phyloP scores from a whole-genome alignment of 1,140 invertebrate genomes.

The Pseudobourletiella spinata region DNA sequence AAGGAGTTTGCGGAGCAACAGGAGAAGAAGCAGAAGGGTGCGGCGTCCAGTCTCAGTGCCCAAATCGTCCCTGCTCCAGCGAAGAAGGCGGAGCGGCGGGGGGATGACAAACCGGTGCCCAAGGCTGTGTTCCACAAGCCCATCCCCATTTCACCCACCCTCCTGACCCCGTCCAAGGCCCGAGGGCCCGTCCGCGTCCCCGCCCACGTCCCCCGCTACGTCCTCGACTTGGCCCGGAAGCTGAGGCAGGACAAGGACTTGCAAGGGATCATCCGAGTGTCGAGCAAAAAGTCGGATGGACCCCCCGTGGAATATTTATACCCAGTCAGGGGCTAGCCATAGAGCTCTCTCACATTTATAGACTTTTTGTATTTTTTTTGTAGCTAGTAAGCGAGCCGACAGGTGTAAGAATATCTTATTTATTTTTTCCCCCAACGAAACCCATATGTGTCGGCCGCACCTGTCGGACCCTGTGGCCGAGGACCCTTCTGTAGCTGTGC shows the following conservation, averaged over 20 bases:
- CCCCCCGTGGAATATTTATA: constrained; percentile 32
- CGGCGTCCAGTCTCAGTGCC: background rate
- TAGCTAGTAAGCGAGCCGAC: too few relatives aligned
- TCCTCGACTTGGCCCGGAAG: constrained; percentile 32
- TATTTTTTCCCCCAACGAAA: too few relatives aligned
- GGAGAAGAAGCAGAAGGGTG: constrained; percentile 6
- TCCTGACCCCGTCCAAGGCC: constrained; percentile 12
- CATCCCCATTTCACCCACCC: constrained; percentile 26
- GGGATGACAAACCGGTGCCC: background rate
- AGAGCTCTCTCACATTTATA: too few relatives aligned
- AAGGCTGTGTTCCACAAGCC: constrained; percentile 20
- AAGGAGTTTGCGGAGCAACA: constrained; percentile 23
- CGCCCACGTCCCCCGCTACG: constrained; percentile 26
- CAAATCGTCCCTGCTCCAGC: background rate
- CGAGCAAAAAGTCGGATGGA: constrained; percentile 17
- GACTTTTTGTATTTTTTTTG: too few relatives aligned
- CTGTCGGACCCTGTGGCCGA: too few relatives aligned
- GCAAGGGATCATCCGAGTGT: constrained; percentile 32
- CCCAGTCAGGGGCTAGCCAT: constrained; percentile 28
- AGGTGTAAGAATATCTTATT: too few relatives aligned
- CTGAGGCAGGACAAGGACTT: constrained; percentile 28
- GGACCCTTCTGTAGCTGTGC: too few relatives aligned
- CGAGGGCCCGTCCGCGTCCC: background rate
- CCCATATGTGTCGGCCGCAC: too few relatives aligned
- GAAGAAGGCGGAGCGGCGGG: background rate